Conservation (phyloP, 2,113 vertebrate species). For the Vulpes lagopus region DNA sequence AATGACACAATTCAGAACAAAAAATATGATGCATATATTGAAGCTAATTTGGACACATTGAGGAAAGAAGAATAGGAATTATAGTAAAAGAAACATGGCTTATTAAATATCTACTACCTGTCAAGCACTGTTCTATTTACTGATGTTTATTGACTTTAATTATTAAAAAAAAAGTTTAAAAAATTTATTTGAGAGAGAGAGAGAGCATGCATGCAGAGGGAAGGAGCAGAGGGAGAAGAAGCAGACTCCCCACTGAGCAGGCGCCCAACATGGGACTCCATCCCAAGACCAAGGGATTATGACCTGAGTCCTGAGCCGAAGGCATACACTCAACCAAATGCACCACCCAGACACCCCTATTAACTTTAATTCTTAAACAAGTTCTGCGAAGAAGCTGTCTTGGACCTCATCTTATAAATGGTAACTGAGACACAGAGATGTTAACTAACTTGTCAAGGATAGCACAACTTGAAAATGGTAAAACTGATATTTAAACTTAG, state of each 20-base stretch:
- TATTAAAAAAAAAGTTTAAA: not conserved
- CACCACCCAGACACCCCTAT: not conserved
- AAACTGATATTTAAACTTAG: slow-evolving; percentile 11
- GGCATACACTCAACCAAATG: not conserved
- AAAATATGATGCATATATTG: not conserved
- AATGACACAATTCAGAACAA: not conserved
- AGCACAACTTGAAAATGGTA: not conserved
- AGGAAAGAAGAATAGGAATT: not conserved
- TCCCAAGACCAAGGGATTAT: not conserved
- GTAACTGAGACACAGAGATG: not conserved
- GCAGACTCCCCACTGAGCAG: not conserved
- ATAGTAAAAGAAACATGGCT: not conserved
- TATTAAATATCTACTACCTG: not conserved
- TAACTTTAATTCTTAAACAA: not conserved
- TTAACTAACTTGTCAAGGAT: not conserved
- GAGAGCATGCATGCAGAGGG: not conserved
- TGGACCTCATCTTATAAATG: not conserved
- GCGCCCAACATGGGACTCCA: not conserved
- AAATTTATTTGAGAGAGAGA: not conserved
- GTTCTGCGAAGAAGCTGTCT: not conserved
- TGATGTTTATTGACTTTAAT: not conserved
- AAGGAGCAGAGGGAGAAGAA: not conserved
- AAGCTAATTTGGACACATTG: not conserved
- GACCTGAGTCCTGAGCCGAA: not conserved
- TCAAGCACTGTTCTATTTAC: not conserved